Conservation (phyloP, 2,888 invertebrate species). For the Drosophila macrospina region DNA sequence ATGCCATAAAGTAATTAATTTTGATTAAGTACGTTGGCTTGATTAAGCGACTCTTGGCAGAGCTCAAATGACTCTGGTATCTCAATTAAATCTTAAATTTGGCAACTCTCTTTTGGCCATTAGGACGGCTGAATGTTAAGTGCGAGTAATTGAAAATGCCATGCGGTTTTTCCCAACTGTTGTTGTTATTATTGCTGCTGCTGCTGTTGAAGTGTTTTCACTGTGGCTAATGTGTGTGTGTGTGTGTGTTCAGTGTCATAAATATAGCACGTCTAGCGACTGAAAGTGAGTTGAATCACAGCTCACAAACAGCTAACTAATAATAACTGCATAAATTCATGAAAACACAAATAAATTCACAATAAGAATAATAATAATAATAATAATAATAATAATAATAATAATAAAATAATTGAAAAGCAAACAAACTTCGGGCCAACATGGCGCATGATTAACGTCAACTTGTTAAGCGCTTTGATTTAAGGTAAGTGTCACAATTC, state of each 20-base stretch:
- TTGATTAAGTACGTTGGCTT: constrained; percentile 15
- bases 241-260: neutral
- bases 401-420: constrained; percentile 21
- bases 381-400: constrained; percentile 2
- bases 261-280: constrained; percentile 11
- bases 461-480: constrained; percentile 53
- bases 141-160: constrained; percentile 22
- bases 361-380: neutral
- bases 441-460: constrained; percentile 72
- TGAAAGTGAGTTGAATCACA: constrained; percentile 13
- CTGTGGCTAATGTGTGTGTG: constrained; percentile 9
- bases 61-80: neutral
- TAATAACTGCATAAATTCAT: constrained; percentile 1
- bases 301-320: constrained; percentile 23
- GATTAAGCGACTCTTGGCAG: neutral
- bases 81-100: constrained; percentile 6
- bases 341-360: neutral
- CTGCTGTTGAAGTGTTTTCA: neutral
- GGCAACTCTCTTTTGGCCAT: neutral
- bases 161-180: neutral
- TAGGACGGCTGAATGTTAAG: neutral
- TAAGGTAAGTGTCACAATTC: constrained; percentile 66
- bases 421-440: constrained; percentile 36
- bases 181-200: too few relatives aligned
- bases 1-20: constrained; percentile 14